phyloP scores from a whole-genome alignment of 2,113 vertebrate genomes.

The Barnardius zonarius region DNA sequence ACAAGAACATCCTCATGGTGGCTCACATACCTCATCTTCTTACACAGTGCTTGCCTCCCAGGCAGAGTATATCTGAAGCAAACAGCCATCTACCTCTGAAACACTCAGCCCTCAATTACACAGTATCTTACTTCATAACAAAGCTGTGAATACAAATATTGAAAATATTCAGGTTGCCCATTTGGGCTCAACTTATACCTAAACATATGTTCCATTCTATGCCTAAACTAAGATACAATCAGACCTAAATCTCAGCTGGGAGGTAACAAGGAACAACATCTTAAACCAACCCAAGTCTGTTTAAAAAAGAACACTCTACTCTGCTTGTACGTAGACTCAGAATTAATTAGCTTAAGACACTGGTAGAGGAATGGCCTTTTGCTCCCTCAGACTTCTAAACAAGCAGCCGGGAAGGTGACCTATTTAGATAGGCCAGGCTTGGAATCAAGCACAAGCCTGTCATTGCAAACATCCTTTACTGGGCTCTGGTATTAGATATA shows the following conservation, averaged over 20 bases:
- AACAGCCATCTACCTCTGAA: neutral
- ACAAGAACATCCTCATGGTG: neutral
- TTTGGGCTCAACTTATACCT: neutral
- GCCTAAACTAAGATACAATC: neutral
- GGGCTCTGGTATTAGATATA: neutral
- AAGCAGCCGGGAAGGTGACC: neutral
- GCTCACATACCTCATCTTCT: neutral
- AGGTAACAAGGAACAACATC: neutral
- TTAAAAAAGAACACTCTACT: neutral
- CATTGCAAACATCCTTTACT: neutral
- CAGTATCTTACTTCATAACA: neutral
- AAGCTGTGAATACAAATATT: neutral
- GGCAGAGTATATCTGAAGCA: neutral
- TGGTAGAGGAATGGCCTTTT: neutral
- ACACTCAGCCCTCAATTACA: neutral
- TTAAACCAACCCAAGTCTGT: neutral
- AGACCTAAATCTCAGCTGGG: neutral
- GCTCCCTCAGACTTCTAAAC: neutral
- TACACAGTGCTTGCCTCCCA: neutral
- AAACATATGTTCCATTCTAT: neutral
- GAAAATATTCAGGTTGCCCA: neutral
- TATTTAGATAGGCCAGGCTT: neutral
- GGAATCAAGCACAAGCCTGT: neutral
- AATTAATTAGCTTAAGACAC: neutral
- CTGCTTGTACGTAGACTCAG: neutral